These are phyloP conservation scores for Stratiomys singularior DNA, from an alignment of 2,888 invertebrate genomes.

Conservation along the genomic window DNA sequence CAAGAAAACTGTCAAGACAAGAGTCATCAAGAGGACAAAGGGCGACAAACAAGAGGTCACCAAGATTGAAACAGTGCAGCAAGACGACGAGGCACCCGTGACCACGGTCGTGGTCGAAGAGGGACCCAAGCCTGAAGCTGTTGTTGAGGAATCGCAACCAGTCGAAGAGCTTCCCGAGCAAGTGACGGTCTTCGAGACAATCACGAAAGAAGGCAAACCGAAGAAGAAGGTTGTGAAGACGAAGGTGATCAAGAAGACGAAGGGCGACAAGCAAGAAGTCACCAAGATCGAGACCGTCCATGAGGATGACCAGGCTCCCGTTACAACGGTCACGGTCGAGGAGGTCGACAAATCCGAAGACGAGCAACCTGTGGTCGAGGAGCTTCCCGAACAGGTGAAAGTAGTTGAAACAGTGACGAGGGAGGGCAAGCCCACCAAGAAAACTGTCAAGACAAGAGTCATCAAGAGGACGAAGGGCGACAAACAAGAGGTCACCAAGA, in stretches of 20 bases:
- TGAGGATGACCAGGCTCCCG: slow-evolving; percentile 57
- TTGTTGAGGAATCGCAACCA: slow-evolving; percentile 51
- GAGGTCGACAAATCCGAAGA: background rate
- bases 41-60: slow-evolving; percentile 58
- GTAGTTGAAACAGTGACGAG: slow-evolving; percentile 51
- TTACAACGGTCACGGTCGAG: background rate
- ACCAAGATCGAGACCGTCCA: slow-evolving; percentile 63
- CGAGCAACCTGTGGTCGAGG: background rate
- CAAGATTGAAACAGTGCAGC: slow-evolving; percentile 59
- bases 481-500: slow-evolving; percentile 66
- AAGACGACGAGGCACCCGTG: slow-evolving; percentile 62
- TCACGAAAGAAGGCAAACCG: slow-evolving; percentile 59
- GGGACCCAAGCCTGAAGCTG: background rate
- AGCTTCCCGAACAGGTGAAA: slow-evolving; percentile 3
- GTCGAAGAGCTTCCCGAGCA: slow-evolving; percentile 58
- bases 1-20: slow-evolving; percentile 55
- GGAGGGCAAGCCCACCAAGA: slow-evolving; percentile 58
- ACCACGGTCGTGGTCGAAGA: slow-evolving; percentile 56
- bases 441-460: slow-evolving; percentile 62
- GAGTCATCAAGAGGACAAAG: slow-evolving; percentile 54
- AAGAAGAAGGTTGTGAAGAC: slow-evolving; percentile 59
- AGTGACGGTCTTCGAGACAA: slow-evolving; percentile 56
- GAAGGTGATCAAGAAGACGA: slow-evolving; percentile 59
- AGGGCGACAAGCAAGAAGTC: slow-evolving; percentile 57
- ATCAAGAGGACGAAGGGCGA: slow-evolving; percentile 64